Evolutionary conservation across 2,113 vertebrate species (phyloP).

Genomic region (Sminthopsis crassicaudata): DNA sequence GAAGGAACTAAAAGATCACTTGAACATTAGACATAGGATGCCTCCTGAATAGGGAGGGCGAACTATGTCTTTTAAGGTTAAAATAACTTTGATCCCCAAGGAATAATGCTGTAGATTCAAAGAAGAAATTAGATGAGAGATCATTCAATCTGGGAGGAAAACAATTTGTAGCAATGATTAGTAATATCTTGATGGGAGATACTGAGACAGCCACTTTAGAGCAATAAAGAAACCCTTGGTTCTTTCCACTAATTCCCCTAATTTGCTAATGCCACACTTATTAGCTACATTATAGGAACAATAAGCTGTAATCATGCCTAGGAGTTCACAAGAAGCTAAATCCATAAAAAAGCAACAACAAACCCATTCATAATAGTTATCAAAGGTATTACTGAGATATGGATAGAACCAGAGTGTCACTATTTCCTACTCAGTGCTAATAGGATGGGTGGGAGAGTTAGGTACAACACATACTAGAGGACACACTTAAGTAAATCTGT

Average conservation of each 20-base stretch:
- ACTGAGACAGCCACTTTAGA: background rate
- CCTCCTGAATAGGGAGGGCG: background rate
- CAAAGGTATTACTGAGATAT: background rate
- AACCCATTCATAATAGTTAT: background rate
- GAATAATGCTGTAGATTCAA: background rate
- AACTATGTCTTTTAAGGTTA: background rate
- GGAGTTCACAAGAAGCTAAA: background rate
- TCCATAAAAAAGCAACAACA: background rate
- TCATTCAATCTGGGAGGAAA: background rate
- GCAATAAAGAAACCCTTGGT: background rate
- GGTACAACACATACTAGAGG: background rate
- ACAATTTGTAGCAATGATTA: background rate
- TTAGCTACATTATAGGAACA: background rate
- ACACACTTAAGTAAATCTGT: background rate
- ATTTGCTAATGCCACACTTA: background rate
- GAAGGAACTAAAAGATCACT: background rate
- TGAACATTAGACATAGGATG: background rate
- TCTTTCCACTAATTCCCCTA: background rate
- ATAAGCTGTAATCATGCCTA: background rate
- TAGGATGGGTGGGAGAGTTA: background rate
- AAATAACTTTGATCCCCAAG: background rate
- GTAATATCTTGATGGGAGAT: background rate
- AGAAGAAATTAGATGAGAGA: background rate
- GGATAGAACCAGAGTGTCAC: background rate
- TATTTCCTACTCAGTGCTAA: background rate